phyloP scores from a whole-genome alignment of 2,113 vertebrate species.

The Carassius gibelio region DNA sequence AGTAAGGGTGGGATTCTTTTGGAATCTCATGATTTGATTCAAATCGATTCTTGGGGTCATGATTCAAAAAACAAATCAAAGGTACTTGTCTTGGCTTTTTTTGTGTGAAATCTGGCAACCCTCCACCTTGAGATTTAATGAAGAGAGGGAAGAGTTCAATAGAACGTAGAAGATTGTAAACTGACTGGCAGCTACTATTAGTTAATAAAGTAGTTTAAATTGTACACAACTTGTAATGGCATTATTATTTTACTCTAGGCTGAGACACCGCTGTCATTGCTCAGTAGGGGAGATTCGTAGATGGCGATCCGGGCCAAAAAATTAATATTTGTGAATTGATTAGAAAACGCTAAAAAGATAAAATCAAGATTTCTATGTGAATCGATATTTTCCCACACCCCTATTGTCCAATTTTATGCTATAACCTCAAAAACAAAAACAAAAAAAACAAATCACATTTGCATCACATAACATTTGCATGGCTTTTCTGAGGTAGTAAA shows the following conservation, averaged over 20 bases:
- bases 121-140: background rate
- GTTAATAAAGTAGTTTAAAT: background rate
- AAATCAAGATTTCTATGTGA: constrained; percentile 6
- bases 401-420: background rate
- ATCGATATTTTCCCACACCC: too few relatives aligned
- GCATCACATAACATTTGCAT: background rate
- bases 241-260: too few relatives aligned
- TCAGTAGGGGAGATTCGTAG: too few relatives aligned
- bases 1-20: background rate
- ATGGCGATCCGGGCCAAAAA: too few relatives aligned
- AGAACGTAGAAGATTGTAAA: too few relatives aligned
- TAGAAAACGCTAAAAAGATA: background rate
- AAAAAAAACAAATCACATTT: background rate
- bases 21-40: background rate
- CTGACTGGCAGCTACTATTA: too few relatives aligned
- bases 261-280: too few relatives aligned
- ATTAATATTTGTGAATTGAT: too few relatives aligned
- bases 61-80: too few relatives aligned
- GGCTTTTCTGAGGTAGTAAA: background rate
- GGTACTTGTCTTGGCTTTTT: too few relatives aligned
- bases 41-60: background rate
- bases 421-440: background rate
- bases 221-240: too few relatives aligned
- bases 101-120: background rate
- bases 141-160: too few relatives aligned